Evolutionary conservation across 2,113 vertebrate species (phyloP).

Genomic region (Dascyllus trimaculatus): DNA sequence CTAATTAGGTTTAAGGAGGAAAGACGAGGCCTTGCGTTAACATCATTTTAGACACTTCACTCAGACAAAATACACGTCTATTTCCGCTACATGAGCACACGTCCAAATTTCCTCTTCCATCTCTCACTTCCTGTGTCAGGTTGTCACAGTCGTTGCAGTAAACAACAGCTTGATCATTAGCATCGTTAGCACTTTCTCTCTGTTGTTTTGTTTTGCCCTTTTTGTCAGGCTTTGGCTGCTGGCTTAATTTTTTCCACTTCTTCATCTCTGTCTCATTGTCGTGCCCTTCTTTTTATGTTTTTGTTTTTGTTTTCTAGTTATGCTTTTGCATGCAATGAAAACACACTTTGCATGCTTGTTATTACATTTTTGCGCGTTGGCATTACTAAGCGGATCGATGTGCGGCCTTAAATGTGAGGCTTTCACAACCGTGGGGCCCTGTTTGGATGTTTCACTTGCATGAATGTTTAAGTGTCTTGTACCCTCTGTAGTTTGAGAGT

Average conservation of each 20-base stretch:
- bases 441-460: background rate
- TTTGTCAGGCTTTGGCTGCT: slow-evolving; percentile 4
- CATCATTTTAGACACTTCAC: background rate
- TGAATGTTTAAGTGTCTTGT: background rate
- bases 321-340: background rate
- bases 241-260: background rate
- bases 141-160: slow-evolving; percentile 32
- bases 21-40: background rate
- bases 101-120: background rate
- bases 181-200: slow-evolving; percentile 19
- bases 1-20: slow-evolving; percentile 6
- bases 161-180: slow-evolving; percentile 55
- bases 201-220: slow-evolving; percentile 13
- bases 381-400: background rate
- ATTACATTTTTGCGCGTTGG: background rate
- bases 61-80: background rate
- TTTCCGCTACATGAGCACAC: background rate
- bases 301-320: slow-evolving; percentile 6
- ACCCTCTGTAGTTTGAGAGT: background rate
- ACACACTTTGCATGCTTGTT: background rate
- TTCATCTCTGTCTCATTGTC: background rate
- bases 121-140: slow-evolving; percentile 1
- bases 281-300: slow-evolving; percentile 29
- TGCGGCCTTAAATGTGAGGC: background rate
- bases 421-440: background rate